Evolutionary conservation across 1,140 invertebrate species (phyloP).

Genomic region (Aphaenogaster floridana): DNA sequence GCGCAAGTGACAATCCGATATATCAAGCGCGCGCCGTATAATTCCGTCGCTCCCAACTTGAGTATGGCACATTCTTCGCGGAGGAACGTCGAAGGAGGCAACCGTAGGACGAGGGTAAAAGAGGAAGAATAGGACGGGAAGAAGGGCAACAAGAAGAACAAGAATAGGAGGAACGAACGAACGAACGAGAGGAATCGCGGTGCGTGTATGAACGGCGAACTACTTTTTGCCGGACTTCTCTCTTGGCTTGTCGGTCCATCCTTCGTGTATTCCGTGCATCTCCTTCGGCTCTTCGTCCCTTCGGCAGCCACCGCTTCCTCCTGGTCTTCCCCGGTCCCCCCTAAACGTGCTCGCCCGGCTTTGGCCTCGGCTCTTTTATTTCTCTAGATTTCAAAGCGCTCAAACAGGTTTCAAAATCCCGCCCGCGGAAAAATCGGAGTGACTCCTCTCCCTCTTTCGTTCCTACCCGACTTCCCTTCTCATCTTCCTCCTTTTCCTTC

Average conservation of each 20-base stretch:
- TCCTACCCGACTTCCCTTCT: slow-evolving; percentile 34
- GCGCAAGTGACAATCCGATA: slow-evolving; percentile 24
- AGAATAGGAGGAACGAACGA: slow-evolving; percentile 37
- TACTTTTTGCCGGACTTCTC: slow-evolving; percentile 84
- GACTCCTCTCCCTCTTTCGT: slow-evolving; percentile 58
- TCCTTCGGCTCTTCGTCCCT: slow-evolving; percentile 59
- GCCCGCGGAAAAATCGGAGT: slow-evolving; percentile 85
- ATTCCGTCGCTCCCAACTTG: slow-evolving; percentile 15
- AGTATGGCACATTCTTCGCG: slow-evolving; percentile 43
- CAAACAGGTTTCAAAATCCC: slow-evolving; percentile 87
- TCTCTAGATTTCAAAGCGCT: slow-evolving; percentile 86
- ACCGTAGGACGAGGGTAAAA: slow-evolving; percentile 33
- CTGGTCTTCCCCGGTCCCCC: slow-evolving; percentile 59
- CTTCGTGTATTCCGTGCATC: slow-evolving; percentile 71
- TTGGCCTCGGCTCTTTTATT: slow-evolving; percentile 83
- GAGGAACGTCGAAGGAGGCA: slow-evolving; percentile 9
- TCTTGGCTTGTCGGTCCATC: slow-evolving; percentile 79
- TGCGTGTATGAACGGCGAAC: slow-evolving; percentile 81
- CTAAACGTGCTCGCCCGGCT: slow-evolving; percentile 75
- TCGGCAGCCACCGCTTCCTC: slow-evolving; percentile 52
- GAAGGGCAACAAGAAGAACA: slow-evolving; percentile 31
- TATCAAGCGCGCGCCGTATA: background rate
- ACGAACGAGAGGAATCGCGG: slow-evolving; percentile 69
- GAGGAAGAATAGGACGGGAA: background rate
- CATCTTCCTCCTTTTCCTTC: background rate